Conservation (phyloP, 2,113 vertebrate species). For the Phyllostomus hastatus region DNA sequence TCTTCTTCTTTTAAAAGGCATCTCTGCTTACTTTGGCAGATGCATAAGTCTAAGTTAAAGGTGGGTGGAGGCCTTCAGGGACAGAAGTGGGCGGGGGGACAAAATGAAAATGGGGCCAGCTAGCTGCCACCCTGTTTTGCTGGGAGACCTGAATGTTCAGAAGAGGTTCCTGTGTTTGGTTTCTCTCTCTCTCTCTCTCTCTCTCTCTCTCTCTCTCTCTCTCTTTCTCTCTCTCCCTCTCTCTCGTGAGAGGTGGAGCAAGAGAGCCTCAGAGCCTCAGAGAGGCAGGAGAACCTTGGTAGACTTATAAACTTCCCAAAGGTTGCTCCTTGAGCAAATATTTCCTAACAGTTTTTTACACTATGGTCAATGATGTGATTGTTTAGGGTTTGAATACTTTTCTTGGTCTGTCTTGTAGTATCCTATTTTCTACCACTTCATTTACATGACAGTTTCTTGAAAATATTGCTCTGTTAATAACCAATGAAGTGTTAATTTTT, state of each 20-base stretch:
- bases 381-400: background rate
- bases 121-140: conserved; percentile 43
- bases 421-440: background rate
- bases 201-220: background rate
- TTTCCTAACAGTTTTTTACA: background rate
- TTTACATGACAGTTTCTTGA: background rate
- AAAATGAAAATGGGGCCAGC: conserved; percentile 57
- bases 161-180: background rate
- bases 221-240: background rate
- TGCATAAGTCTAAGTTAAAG: conserved; percentile 71
- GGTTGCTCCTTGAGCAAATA: background rate
- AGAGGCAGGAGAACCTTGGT: background rate
- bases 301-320: background rate
- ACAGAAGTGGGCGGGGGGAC: conserved; percentile 76
- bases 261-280: background rate
- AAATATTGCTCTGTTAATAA: background rate
- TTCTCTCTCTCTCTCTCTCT: background rate
- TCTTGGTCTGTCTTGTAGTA: background rate
- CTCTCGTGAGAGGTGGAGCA: background rate
- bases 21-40: conserved; percentile 81
- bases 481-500: background rate
- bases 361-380: too few species aligned
- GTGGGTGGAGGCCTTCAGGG: conserved; percentile 76
- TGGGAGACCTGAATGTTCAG: conserved; percentile 63
- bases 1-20: conserved; percentile 26